Conservation (phyloP, 2,888 invertebrate species). For the Leucophenga maculata region DNA sequence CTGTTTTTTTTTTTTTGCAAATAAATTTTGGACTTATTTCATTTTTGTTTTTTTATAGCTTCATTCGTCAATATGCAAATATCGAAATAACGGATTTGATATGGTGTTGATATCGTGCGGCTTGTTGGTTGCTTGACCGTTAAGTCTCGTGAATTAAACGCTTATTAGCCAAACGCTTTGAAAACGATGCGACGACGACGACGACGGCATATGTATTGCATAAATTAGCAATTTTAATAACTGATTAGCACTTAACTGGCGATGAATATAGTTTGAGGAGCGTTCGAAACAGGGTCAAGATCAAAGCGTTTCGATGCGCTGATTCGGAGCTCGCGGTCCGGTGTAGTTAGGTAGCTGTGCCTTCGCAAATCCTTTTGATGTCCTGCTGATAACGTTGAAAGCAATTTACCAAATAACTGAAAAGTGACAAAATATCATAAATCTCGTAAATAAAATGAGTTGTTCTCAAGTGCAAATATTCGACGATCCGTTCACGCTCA, state of each 20-base stretch:
- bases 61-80: conserved; percentile 3
- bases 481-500: neutral
- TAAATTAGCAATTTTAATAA: conserved; percentile 48
- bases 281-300: neutral
- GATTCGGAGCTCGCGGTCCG: conserved; percentile 3
- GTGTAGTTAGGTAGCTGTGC: conserved; percentile 55
- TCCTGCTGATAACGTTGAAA: conserved; percentile 22
- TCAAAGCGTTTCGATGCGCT: conserved; percentile 1
- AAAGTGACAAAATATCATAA: conserved; percentile 48
- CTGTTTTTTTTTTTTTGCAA: too few relatives aligned
- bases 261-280: too few relatives aligned
- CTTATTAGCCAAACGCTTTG: conserved; percentile 9
- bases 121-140: neutral
- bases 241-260: conserved; percentile 53
- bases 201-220: too few relatives aligned
- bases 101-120: too few relatives aligned
- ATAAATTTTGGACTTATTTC: too few relatives aligned
- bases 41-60: too few relatives aligned
- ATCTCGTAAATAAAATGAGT: neutral
- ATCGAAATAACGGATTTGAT: neutral
- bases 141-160: conserved; percentile 19
- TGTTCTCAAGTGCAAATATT: neutral
- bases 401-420: conserved; percentile 35
- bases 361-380: conserved; percentile 45
- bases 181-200: neutral